Evolutionary conservation across 2,888 invertebrate species (phyloP), one percentile per base, ranked within the genome.

Genomic region (Polydrusus cervinus): DNA sequence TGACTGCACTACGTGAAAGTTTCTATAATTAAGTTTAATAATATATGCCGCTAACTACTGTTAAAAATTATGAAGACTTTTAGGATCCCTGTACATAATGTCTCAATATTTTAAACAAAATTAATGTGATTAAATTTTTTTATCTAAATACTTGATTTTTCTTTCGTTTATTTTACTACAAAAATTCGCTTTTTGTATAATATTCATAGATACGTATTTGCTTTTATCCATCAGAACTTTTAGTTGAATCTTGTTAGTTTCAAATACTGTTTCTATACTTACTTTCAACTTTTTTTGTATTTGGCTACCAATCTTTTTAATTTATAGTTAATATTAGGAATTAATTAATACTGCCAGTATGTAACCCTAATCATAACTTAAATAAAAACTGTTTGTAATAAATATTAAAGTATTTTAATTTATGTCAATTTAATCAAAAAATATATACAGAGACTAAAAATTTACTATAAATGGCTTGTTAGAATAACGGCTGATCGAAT

Each of bases 281-380:
- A 60, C 57, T 14, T 55, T 34, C 13, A 25, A 13, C 2, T 14
- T n/a, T 30, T 16, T 49, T 47, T 61, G 30, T 49, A 16, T 34
- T 49, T 64, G 47, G 30, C 49, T 60, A 11, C 5, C 9, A 11
- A 49, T 49, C 49, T 16, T 64, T n/a, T 16, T 64, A 64, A 64
- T 49, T 25, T 49, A 34, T 47, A 64, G 25, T 25, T 49, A 30
- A 30, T 64, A 49, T 49, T 64, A 64, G 16, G 30, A 45, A 66
- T 53, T 53, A 45, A 66, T 53, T 53, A 66, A 66, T 66, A 38
- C 66, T 66, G 66, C 66, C 66, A 66, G 66, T 66, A 53, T 51
- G 14, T 66, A 66, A 53, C 51, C 16, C n/a, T 18, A 20, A 18
- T 40, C 38, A 30, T 53, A 66, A 66, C 38, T 20, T 47, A 30